Conservation (phyloP, 2,888 invertebrate genomes). For the Trachelus stipa region DNA sequence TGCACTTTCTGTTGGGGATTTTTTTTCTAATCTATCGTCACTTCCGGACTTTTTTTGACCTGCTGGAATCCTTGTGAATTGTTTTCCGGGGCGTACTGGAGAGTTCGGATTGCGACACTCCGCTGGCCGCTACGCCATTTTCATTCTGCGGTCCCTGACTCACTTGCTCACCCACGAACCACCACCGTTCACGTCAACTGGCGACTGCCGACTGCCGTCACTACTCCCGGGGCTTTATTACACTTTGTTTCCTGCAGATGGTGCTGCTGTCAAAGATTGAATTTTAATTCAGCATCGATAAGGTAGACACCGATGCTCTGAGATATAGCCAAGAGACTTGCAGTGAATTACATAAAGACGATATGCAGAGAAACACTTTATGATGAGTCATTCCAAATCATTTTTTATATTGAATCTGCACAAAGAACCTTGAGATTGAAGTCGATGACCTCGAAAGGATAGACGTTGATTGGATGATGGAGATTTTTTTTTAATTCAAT, state of each 20-base stretch:
- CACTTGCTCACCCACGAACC: constrained; percentile 22
- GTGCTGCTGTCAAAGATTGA: background rate
- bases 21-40: no score
- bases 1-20: no score
- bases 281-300: background rate
- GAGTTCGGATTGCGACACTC: constrained; percentile 8
- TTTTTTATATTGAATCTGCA: no score
- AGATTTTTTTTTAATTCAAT: no score
- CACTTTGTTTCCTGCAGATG: background rate
- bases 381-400: background rate
- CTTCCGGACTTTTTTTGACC: background rate
- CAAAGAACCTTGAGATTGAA: no score
- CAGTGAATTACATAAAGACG: background rate
- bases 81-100: constrained; percentile 10
- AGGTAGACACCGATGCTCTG: background rate
- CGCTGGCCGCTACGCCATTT: constrained; percentile 53
- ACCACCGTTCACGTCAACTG: constrained; percentile 43
- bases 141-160: constrained; percentile 38
- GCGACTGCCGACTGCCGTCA: constrained; percentile 48
- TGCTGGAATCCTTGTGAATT: background rate
- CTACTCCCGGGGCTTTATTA: background rate
- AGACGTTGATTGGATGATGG: no score
- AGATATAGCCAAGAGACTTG: background rate
- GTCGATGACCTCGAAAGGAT: no score
- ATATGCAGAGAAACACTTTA: no score